phyloP scores from a whole-genome alignment of 2,797 vertebrate species.

The Otolemur crassicaudatus region DNA sequence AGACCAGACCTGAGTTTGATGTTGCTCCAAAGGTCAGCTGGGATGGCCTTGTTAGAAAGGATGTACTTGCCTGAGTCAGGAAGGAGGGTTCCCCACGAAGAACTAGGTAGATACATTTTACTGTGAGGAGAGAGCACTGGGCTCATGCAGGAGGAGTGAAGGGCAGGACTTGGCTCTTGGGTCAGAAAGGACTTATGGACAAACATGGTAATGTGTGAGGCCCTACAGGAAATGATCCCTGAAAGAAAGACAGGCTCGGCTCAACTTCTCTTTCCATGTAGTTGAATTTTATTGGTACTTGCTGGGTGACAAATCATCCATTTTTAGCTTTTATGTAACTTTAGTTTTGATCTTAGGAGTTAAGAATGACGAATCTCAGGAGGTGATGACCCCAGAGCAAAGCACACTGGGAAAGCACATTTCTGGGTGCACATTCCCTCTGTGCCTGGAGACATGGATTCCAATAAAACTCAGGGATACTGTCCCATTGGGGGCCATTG shows the following conservation, averaged over 20 bases:
- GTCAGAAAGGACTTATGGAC: slow-evolving; percentile 60
- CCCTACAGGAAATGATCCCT: slow-evolving; percentile 56
- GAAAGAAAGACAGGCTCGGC: neutral
- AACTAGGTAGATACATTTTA: neutral
- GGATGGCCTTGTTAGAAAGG: neutral
- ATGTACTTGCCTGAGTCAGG: neutral
- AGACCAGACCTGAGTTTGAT: neutral
- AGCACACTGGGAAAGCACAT: slow-evolving; percentile 66
- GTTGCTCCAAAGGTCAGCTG: neutral
- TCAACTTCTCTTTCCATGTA: slow-evolving; percentile 58
- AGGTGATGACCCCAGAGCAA: slow-evolving; percentile 52
- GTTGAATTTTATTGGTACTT: slow-evolving; percentile 73
- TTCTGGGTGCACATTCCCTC: slow-evolving; percentile 66
- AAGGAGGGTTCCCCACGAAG: neutral
- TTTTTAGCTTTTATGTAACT: slow-evolving; percentile 69
- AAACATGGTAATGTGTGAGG: slow-evolving; percentile 64
- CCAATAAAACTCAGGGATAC: slow-evolving; percentile 68
- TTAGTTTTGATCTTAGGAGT: slow-evolving; percentile 70
- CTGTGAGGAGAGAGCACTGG: neutral
- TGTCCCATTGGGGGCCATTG: slow-evolving; percentile 16
- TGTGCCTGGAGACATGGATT: slow-evolving; percentile 54
- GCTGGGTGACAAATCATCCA: slow-evolving; percentile 73
- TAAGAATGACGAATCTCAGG: slow-evolving; percentile 67
- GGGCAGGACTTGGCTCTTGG: slow-evolving; percentile 26
- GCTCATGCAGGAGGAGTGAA: slow-evolving; percentile 35